Evolutionary conservation across 2,113 vertebrate genomes (phyloP).

Genomic region (Gymnarchus niloticus): DNA sequence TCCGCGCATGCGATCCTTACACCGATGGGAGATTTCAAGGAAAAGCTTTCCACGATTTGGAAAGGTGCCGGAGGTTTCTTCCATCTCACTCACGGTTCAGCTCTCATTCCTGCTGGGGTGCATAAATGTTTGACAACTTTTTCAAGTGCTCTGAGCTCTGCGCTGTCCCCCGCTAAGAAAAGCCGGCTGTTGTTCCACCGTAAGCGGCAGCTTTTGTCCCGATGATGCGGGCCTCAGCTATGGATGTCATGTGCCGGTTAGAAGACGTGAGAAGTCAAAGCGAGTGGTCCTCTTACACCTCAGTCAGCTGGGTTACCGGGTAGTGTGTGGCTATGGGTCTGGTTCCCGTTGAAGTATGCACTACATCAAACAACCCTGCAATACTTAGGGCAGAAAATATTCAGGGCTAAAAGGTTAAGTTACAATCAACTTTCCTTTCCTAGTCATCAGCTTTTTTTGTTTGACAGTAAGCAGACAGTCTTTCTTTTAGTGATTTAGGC

Average conservation of each 20-base stretch:
- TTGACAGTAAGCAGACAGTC: neutral
- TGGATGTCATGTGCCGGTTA: neutral
- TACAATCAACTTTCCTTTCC: neutral
- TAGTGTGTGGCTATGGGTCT: neutral
- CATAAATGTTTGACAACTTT: neutral
- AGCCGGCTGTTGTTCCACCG: neutral
- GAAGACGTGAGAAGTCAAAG: neutral
- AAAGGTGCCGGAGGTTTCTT: neutral
- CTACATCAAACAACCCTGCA: conserved; percentile 1
- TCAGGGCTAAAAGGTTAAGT: neutral
- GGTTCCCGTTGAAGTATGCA: neutral
- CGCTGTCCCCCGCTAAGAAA: neutral
- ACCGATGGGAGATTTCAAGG: neutral
- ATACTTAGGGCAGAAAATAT: neutral
- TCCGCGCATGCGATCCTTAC: neutral
- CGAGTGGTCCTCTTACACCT: neutral
- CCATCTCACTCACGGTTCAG: neutral
- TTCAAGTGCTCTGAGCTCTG: neutral
- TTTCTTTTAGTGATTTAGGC: neutral
- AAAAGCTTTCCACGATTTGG: neutral
- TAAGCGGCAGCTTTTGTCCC: no score
- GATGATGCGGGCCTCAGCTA: no score
- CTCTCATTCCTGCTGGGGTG: neutral
- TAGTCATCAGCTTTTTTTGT: neutral
- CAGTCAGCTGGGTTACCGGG: neutral